Evolutionary conservation across 2,888 invertebrate genomes (phyloP).

Genomic region (Antheraea yamamai): DNA sequence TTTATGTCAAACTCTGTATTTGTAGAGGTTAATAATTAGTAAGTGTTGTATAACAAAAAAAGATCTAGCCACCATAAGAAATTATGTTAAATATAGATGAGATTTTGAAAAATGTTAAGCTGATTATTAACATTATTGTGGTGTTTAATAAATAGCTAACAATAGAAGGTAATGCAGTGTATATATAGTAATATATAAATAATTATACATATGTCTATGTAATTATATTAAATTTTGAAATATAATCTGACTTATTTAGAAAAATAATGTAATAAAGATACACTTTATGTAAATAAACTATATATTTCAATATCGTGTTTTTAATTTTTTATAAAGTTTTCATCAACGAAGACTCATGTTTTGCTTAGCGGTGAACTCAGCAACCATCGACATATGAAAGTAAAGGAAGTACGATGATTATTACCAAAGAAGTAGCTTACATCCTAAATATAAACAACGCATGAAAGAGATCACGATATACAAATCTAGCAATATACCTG

Average conservation of each 20-base stretch:
- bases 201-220: no score
- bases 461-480: no score
- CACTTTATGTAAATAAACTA: slow-evolving; percentile 4
- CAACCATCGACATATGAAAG: no score
- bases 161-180: no score
- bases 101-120: background rate
- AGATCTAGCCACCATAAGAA: background rate
- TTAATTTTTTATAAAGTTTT: background rate
- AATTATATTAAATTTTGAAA: no score
- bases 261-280: background rate
- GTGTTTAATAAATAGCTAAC: background rate
- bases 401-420: no score
- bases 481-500: no score
- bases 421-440: no score
- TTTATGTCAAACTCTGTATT: background rate
- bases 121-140: background rate
- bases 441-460: no score
- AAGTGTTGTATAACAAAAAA: background rate
- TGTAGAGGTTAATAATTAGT: background rate
- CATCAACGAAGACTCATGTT: background rate
- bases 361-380: no score
- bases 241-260: background rate
- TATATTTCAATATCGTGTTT: background rate
- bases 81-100: background rate
- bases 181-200: no score